These are phyloP conservation scores for Patella vulgata DNA, from an alignment of 1,140 invertebrate genomes.

Conservation along the genomic window DNA sequence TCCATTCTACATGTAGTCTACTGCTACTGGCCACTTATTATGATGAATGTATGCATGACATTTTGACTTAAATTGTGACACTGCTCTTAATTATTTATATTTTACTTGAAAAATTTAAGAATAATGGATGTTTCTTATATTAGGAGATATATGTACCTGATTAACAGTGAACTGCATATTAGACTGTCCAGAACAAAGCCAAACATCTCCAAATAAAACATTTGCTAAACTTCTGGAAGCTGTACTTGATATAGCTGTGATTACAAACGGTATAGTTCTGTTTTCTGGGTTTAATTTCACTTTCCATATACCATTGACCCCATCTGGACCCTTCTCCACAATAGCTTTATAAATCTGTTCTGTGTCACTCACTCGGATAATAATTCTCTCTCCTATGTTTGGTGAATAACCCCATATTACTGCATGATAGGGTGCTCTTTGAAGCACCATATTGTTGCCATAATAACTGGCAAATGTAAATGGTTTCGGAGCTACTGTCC, in stretches of 20 bases:
- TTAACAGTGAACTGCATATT: constrained; percentile 57
- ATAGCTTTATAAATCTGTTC: not conserved
- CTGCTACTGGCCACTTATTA: too few species aligned
- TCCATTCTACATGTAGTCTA: too few species aligned
- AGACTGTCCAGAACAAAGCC: constrained; percentile 61
- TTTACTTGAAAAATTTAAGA: too few species aligned
- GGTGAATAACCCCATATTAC: constrained; percentile 46
- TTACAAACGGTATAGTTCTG: constrained; percentile 22
- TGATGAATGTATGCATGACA: too few species aligned
- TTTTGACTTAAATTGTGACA: too few species aligned
- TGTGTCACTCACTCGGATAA: constrained; percentile 14
- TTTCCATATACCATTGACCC: constrained; percentile 12
- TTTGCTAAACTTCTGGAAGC: constrained; percentile 36
- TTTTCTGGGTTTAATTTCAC: constrained; percentile 5
- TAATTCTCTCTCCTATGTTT: constrained; percentile 11
- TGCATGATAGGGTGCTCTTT: constrained; percentile 35
- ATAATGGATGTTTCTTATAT: too few species aligned
- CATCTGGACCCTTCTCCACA: constrained; percentile 4
- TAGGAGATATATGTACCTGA: constrained; percentile 34
- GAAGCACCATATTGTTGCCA: constrained; percentile 47
- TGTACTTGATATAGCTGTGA: constrained; percentile 33
- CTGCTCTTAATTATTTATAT: too few species aligned
- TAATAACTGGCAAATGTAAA: constrained; percentile 40
- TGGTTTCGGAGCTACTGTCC: not conserved
- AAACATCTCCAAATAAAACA: constrained; percentile 63